Conservation (phyloP, 2,888 invertebrate genomes). For the Julus scanicus region DNA sequence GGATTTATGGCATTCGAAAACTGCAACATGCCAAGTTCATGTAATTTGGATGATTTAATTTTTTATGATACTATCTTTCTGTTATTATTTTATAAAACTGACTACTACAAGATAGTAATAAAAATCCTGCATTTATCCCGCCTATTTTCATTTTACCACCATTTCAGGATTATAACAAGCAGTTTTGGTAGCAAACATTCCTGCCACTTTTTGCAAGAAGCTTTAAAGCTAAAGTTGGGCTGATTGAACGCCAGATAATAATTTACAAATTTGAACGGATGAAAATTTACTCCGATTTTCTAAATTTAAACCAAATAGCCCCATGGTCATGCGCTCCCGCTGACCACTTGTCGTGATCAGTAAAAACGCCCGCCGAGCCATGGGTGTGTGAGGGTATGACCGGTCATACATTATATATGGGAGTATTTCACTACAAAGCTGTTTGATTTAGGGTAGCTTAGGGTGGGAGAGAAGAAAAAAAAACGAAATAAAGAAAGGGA, state of each 20-base stretch:
- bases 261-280: conserved; percentile 8
- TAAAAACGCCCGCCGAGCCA: background rate
- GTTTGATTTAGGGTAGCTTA: conserved; percentile 8
- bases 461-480: background rate
- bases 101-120: too few relatives aligned
- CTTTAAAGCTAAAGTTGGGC: background rate
- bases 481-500: background rate
- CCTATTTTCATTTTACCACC: background rate
- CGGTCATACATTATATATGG: background rate
- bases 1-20: too few relatives aligned
- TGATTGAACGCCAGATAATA: conserved; percentile 13
- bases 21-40: too few relatives aligned
- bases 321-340: background rate
- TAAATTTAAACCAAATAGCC: conserved; percentile 36
- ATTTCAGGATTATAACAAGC: background rate
- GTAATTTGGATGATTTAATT: too few relatives aligned
- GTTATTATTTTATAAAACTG: too few relatives aligned
- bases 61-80: too few relatives aligned
- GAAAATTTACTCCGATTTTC: background rate
- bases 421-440: conserved; percentile 18
- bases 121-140: background rate
- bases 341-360: background rate
- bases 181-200: background rate
- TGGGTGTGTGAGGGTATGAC: conserved; percentile 4
- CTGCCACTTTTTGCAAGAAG: background rate